These are phyloP conservation scores for Mus caroli DNA, from an alignment of 2,797 vertebrate species.

Conservation along the genomic window DNA sequence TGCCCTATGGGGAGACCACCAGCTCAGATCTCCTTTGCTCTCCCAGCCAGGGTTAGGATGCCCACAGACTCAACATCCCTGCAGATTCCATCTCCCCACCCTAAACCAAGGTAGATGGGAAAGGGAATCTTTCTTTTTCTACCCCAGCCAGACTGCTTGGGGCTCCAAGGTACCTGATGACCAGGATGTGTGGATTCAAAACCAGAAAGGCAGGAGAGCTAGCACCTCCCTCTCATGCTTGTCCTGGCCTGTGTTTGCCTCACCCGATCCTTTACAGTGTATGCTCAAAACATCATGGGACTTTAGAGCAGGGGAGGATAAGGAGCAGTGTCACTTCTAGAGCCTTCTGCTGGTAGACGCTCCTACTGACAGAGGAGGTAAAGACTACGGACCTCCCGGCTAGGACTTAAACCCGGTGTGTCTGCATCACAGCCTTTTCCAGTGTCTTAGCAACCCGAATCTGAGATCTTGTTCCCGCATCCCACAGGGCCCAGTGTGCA, in stretches of 20 bases:
- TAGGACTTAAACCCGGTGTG: not conserved
- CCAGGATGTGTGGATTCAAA: not conserved
- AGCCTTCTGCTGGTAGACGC: conserved; percentile 21
- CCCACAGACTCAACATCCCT: not conserved
- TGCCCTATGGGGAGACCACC: not conserved
- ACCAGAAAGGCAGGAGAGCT: not conserved
- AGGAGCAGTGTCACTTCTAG: not conserved
- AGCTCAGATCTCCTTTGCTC: not conserved
- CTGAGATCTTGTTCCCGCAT: no score
- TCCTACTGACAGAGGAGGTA: not conserved
- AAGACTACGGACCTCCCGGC: conserved; percentile 1
- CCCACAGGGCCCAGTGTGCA: no score
- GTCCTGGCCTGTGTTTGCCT: not conserved
- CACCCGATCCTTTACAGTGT: accelerated
- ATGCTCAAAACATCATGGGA: not conserved
- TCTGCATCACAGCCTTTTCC: not conserved
- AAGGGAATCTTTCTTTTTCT: not conserved
- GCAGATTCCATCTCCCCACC: not conserved
- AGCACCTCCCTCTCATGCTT: not conserved
- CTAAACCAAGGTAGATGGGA: not conserved
- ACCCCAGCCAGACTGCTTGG: not conserved
- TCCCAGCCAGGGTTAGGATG: not conserved
- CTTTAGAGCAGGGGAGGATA: conserved; percentile 7
- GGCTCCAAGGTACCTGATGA: not conserved
- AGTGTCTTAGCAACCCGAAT: not conserved